Conservation (phyloP, 2,797 vertebrate genomes). For the Alfaro cultratus region DNA sequence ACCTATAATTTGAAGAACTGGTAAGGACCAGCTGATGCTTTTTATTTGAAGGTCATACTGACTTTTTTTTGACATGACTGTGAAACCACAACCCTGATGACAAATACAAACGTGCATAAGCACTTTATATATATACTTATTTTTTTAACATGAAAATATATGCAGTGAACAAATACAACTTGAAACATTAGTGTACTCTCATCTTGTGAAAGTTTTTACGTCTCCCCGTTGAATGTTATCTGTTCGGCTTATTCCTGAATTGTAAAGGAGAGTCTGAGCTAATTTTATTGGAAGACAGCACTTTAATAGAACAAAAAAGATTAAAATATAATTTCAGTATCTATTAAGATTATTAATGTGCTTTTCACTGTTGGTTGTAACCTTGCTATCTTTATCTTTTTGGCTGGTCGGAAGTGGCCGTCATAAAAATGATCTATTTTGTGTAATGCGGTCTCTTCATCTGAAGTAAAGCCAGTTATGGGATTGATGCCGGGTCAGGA, state of each 20-base stretch:
- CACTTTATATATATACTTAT: too few species aligned
- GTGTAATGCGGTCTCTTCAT: constrained; percentile 38
- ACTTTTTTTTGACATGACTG: not conserved
- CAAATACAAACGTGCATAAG: too few species aligned
- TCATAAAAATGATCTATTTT: not conserved
- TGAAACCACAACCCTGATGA: not conserved
- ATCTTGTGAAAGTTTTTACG: not conserved
- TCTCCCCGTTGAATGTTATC: not conserved
- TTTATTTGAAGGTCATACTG: not conserved
- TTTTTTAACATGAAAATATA: not conserved
- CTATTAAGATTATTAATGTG: not conserved
- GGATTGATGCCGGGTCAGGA: constrained; percentile 15
- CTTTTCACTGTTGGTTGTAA: not conserved
- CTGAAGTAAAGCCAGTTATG: constrained; percentile 13
- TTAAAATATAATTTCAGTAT: not conserved
- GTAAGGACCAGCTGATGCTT: not conserved
- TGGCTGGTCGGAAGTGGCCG: not conserved
- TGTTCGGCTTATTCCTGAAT: not conserved
- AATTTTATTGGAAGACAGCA: not conserved
- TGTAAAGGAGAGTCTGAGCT: not conserved
- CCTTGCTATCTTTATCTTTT: constrained; percentile 4
- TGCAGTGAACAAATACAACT: not conserved
- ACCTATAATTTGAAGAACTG: not conserved
- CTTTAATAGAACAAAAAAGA: not conserved
- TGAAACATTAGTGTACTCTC: not conserved